Percentiles rank a stretch among this genome's conserved stretches.
Evolutionary conservation across 2,797 vertebrate species (phyloP).

Genomic region (Odontamblyopus rebecca): DNA sequence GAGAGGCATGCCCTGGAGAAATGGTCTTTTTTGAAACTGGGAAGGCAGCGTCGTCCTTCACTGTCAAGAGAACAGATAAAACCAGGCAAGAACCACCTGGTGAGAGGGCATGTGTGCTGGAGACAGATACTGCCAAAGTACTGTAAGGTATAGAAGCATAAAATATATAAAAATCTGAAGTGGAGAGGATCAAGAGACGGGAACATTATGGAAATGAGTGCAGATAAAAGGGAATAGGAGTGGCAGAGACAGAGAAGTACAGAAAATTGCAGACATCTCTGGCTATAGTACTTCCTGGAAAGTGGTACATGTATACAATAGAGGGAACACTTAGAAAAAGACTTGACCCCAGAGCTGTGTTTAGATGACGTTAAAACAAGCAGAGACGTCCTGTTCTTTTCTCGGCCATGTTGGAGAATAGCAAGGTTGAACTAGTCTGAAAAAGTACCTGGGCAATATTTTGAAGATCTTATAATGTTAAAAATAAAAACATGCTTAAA

Average conservation of each 20-base stretch:
- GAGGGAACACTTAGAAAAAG: not conserved
- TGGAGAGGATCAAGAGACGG: not conserved
- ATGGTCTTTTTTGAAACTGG: slow-evolving; percentile 40
- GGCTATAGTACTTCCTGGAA: not conserved
- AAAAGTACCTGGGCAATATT: no score
- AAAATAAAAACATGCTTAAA: no score
- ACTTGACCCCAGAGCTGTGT: not conserved
- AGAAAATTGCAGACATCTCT: not conserved
- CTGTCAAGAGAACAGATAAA: slow-evolving; percentile 62
- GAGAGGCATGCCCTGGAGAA: slow-evolving; percentile 42
- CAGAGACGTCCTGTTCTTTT: not conserved
- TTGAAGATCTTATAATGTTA: no score
- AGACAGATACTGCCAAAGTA: slow-evolving; percentile 6
- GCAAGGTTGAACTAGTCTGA: no score
- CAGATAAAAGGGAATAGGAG: slow-evolving; percentile 6
- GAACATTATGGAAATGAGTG: slow-evolving; percentile 8
- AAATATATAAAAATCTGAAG: slow-evolving; percentile 5
- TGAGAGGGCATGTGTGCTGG: slow-evolving; percentile 21
- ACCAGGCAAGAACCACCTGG: slow-evolving; percentile 17
- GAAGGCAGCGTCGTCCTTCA: slow-evolving; percentile 52
- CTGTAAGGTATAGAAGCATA: slow-evolving; percentile 7
- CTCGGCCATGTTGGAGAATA: not conserved
- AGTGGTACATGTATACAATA: not conserved
- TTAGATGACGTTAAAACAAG: not conserved
- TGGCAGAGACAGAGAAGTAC: slow-evolving; percentile 2